Percentiles rank a stretch among this genome's conserved stretches.
Conservation (phyloP, 2,888 invertebrate genomes). For the Uropetala carovei region DNA sequence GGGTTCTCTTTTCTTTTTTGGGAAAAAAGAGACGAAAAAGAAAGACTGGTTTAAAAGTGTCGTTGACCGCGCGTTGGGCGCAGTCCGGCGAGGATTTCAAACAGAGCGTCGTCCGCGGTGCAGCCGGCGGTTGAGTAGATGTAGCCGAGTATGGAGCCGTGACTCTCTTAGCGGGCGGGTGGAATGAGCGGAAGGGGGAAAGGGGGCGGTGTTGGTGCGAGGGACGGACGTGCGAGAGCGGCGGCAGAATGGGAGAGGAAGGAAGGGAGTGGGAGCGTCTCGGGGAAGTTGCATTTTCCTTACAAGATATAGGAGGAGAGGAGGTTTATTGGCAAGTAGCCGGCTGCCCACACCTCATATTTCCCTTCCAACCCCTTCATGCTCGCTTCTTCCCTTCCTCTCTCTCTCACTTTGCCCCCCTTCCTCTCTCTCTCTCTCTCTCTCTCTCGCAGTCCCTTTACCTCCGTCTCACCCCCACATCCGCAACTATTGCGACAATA, state of each 20-base stretch:
- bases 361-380: not conserved
- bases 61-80: not conserved
- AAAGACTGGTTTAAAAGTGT: not conserved
- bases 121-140: not conserved
- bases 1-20: not conserved
- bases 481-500: no score
- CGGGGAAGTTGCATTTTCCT: conserved; percentile 7
- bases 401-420: not conserved
- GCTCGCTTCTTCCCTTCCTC: not conserved
- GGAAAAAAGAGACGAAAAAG: not conserved
- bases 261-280: not conserved
- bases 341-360: conserved; percentile 14
- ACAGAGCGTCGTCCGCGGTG: not conserved
- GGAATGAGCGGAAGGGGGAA: no score
- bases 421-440: not conserved
- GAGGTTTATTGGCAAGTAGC: conserved; percentile 20
- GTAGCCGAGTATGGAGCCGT: not conserved
- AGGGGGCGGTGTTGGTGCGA: no score
- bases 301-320: not conserved
- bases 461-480: no score
- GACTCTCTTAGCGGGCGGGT: not conserved
- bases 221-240: not conserved
- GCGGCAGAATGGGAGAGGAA: not conserved
- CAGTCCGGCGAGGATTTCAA: not conserved
- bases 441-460: no score